phyloP scores from a whole-genome alignment of 2,797 vertebrate genomes.

The Anguilla pacifica region DNA sequence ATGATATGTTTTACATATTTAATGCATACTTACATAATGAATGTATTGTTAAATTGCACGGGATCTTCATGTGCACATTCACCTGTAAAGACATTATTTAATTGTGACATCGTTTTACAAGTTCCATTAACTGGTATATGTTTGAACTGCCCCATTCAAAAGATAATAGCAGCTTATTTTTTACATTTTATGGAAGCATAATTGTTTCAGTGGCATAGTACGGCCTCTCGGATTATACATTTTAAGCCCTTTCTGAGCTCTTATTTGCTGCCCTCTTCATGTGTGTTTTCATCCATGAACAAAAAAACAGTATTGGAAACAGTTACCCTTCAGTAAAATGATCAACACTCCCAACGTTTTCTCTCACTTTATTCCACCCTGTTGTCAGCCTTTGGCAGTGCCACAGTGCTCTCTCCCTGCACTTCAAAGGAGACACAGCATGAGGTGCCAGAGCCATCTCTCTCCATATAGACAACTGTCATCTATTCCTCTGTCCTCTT shows the following conservation, averaged over 20 bases:
- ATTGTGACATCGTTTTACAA: neutral
- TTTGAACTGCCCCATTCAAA: neutral
- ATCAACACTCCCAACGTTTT: slow-evolving; percentile 18
- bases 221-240: neutral
- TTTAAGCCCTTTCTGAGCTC: neutral
- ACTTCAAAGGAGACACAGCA: slow-evolving; percentile 39
- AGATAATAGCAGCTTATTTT: neutral
- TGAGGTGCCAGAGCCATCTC: slow-evolving; percentile 27
- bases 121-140: neutral
- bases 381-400: slow-evolving; percentile 24
- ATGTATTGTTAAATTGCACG: neutral
- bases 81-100: neutral
- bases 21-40: neutral
- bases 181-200: neutral
- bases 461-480: slow-evolving; percentile 32
- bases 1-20: neutral
- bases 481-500: slow-evolving; percentile 20
- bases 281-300: neutral
- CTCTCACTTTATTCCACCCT: slow-evolving; percentile 29
- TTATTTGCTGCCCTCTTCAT: neutral
- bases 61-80: neutral
- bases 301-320: neutral
- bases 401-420: slow-evolving; percentile 19
- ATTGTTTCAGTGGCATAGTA: neutral
- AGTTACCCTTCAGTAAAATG: neutral